phyloP scores from a whole-genome alignment of 2,797 vertebrate genomes.

The Darevskia mixta region DNA sequence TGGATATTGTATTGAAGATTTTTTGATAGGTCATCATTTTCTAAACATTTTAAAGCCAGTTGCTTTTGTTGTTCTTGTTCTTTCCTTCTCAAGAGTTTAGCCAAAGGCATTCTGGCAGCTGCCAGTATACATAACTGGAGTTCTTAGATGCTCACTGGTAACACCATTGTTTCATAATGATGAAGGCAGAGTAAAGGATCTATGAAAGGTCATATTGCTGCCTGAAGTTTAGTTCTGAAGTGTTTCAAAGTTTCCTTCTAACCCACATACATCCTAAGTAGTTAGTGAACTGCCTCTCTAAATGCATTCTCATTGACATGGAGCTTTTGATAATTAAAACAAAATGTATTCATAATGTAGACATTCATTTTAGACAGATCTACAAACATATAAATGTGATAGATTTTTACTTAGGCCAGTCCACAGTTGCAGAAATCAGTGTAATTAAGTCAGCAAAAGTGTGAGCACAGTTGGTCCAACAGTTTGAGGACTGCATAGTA shows the following conservation, averaged over 20 bases:
- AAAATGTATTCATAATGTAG: background rate
- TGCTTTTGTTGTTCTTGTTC: background rate
- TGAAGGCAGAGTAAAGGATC: background rate
- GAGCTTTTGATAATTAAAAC: background rate
- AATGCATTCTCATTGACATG: background rate
- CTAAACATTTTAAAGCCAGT: background rate
- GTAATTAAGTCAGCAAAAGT: background rate
- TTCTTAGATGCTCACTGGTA: background rate
- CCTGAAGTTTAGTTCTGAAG: background rate
- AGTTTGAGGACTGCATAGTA: background rate
- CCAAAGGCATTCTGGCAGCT: background rate
- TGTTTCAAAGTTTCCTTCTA: background rate
- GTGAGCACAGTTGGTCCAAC: background rate
- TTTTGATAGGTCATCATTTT: background rate
- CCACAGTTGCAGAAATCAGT: background rate
- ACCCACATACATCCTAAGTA: background rate
- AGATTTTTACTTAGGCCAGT: background rate
- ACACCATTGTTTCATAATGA: background rate
- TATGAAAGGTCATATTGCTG: background rate
- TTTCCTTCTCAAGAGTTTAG: background rate
- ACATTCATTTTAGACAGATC: background rate
- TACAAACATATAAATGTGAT: background rate
- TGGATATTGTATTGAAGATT: background rate
- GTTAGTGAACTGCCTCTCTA: background rate
- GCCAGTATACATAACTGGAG: background rate